Base-by-base conservation (phyloP, 2,888 invertebrate genomes). In the Autographa gamma region DNA sequence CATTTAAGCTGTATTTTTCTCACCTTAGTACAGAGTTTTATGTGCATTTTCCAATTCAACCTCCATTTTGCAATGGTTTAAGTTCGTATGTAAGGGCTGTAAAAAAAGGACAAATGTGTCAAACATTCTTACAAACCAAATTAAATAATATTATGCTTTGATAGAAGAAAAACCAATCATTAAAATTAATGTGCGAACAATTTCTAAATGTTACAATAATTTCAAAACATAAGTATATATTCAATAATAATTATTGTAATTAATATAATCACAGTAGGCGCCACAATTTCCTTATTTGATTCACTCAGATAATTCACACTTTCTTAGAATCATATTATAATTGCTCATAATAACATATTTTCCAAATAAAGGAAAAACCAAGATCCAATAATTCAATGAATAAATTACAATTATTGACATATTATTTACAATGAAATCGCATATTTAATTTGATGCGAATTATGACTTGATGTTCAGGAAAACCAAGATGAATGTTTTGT, bases 281-380 rank as follows among this genome's bases (percentile, higher is more conserved):
- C 73, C 76, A 60, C 48, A 59, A 73, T 73, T 73, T 79, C 71
- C 79, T 77, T 59, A 70, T 68, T 74, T 66, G 60, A 76, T 65
- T 79, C 67, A 70, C 73, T 66, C 60, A n/a, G 59, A 32, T 70
- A 11, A 38, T 25, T 9, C 38, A n/a, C 14, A 9, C 41, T 38
- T 81, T 79, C 76, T 7, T 32, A 66, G 83, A 79, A 84, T 60
- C 16, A n/a, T 13, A 25, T 61, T 18, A 71, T 68, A 58, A 75
- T 66, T 64, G 52, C 16, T 68, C 65, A 64, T 58, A 72, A 48
- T 48, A 48, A 48, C 7, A 48, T 48, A 52, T 73, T 81, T 76
- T 76, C 56, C 43, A 19, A 73, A 71, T 63, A 73, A 69, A 76
- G 77, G 85, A 76, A 83, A 83, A 84, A 80, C 74, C 79, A 1